phyloP scores from a whole-genome alignment of 2,888 invertebrate species.

The Elgonia sp. region DNA sequence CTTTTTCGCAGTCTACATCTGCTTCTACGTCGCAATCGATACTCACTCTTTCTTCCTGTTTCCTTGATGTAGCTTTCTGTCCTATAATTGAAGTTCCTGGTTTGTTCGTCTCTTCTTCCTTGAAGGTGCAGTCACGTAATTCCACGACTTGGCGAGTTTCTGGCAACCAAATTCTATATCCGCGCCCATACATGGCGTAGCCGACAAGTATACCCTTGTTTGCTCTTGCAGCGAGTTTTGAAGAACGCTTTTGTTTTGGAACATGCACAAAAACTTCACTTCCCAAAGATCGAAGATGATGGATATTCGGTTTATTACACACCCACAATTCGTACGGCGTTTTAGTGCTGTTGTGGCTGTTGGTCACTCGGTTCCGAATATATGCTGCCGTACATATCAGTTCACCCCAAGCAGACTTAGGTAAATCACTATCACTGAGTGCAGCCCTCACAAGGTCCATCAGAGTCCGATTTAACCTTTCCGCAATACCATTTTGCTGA shows the following conservation, averaged over 20 bases:
- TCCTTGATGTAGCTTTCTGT: background rate
- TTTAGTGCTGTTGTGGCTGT: conserved; percentile 30
- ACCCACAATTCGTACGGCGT: conserved; percentile 57
- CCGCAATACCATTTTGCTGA: conserved; percentile 81
- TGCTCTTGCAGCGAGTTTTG: conserved; percentile 60
- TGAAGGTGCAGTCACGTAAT: conserved; percentile 25
- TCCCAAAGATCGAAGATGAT: conserved; percentile 49
- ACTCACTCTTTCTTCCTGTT: background rate
- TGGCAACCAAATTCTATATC: conserved; percentile 69
- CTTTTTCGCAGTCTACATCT: no score
- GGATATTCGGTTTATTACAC: conserved; percentile 27
- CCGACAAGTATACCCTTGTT: conserved; percentile 57
- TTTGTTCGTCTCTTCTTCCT: background rate
- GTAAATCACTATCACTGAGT: conserved; percentile 75
- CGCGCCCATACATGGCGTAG: conserved; percentile 57
- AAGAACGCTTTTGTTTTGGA: conserved; percentile 33
- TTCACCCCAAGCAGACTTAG: conserved; percentile 80
- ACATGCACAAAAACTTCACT: conserved; percentile 49
- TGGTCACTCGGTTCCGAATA: conserved; percentile 36
- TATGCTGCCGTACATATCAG: conserved; percentile 56
- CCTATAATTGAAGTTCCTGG: background rate
- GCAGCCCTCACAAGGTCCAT: conserved; percentile 79
- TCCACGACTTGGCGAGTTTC: conserved; percentile 48
- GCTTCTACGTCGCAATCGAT: no score
- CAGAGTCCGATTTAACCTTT: conserved; percentile 80